These are phyloP conservation scores for Heliconius hortense DNA, from an alignment of 2,888 invertebrate genomes.

Conservation along the genomic window DNA sequence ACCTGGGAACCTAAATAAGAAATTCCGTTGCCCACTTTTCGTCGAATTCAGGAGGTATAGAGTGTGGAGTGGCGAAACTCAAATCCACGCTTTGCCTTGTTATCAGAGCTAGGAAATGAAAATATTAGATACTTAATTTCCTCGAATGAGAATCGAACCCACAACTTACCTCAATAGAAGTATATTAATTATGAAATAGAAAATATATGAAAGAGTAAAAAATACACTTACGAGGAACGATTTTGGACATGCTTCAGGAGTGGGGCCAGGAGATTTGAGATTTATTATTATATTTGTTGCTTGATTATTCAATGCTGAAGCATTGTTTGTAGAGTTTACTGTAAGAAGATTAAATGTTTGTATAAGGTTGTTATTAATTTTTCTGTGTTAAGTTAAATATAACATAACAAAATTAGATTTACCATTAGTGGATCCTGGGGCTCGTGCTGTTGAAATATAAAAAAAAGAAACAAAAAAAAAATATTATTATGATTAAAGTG, in stretches of 20 bases:
- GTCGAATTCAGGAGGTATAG: too few species aligned
- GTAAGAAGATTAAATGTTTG: not conserved
- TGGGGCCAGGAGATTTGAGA: not conserved
- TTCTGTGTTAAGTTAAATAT: not conserved
- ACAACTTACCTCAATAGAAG: not conserved
- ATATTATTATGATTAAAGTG: not conserved
- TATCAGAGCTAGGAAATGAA: not conserved
- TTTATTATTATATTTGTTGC: slow-evolving; percentile 20
- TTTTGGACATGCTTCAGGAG: slow-evolving; percentile 1
- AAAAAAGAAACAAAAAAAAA: not conserved
- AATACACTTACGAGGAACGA: not conserved
- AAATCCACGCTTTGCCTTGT: not conserved
- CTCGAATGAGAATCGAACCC: not conserved
- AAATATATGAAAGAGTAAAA: not conserved
- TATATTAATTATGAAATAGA: not conserved
- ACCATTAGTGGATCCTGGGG: slow-evolving; percentile 19
- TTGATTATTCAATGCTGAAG: slow-evolving; percentile 3
- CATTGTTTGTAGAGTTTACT: slow-evolving; percentile 20
- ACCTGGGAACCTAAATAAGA: not conserved
- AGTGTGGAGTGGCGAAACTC: too few species aligned
- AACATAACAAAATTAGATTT: not conserved
- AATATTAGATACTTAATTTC: not conserved
- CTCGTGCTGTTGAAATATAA: not conserved
- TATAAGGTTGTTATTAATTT: not conserved
- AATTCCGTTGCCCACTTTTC: not conserved